Evolutionary conservation across 2,888 invertebrate species (phyloP).

Genomic region (Eupithecia exiguata): DNA sequence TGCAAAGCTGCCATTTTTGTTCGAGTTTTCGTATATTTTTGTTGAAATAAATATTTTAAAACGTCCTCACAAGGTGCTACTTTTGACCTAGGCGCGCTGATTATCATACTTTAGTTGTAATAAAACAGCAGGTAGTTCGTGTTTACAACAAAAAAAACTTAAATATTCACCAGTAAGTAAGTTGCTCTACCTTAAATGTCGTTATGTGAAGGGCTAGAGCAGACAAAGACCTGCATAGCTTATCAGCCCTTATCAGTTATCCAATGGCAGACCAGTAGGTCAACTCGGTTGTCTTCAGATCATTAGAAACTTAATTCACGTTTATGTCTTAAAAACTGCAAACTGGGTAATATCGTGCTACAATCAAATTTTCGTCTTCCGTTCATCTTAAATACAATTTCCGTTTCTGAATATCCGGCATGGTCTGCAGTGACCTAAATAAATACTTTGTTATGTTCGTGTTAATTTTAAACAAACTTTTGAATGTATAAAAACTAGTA

Average conservation of each 20-base stretch:
- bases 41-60: constrained; percentile 18
- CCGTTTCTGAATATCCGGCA: constrained; percentile 57
- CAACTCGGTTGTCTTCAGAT: not conserved
- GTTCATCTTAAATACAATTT: constrained; percentile 68
- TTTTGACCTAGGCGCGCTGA: constrained; percentile 42
- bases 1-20: constrained; percentile 20
- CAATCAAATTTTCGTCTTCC: constrained; percentile 67
- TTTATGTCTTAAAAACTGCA: constrained; percentile 3
- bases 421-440: constrained; percentile 49
- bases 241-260: not conserved
- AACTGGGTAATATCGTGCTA: constrained; percentile 58
- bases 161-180: not conserved
- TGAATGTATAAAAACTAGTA: not conserved
- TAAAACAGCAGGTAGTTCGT: constrained; percentile 24
- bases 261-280: not conserved
- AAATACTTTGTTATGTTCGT: constrained; percentile 13
- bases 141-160: not conserved
- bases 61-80: constrained; percentile 45
- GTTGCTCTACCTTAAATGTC: not conserved
- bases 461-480: not conserved
- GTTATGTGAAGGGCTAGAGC: not conserved
- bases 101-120: constrained; percentile 34
- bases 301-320: constrained; percentile 14
- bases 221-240: not conserved
- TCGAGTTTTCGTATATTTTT: constrained; percentile 23